These are phyloP conservation scores for Erpornis zantholeuca DNA, from an alignment of 2,113 vertebrate genomes.

Conservation along the genomic window DNA sequence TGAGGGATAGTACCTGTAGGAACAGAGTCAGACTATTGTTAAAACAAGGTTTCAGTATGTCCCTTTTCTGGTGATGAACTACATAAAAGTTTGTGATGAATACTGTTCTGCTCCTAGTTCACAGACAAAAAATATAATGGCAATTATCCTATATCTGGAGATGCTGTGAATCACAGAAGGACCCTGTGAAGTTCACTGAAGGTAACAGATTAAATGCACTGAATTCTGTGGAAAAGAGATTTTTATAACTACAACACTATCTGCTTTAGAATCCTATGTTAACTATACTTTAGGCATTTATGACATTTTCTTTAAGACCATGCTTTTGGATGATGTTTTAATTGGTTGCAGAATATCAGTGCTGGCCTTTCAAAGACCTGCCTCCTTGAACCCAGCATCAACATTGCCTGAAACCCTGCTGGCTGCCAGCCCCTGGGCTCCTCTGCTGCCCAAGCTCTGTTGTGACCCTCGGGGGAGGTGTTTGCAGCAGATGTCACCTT, in stretches of 20 bases:
- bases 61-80: background rate
- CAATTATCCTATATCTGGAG: background rate
- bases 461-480: background rate
- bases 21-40: background rate
- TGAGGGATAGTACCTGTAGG: background rate
- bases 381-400: background rate
- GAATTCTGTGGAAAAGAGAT: background rate
- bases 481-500: background rate
- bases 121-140: background rate
- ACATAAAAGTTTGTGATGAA: background rate
- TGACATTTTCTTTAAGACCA: background rate
- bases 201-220: background rate
- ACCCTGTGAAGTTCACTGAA: background rate
- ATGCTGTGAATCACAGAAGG: background rate
- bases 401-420: background rate
- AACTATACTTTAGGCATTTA: background rate
- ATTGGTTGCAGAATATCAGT: background rate
- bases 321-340: background rate
- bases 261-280: background rate
- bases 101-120: background rate
- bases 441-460: rapidly evolving
- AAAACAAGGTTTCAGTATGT: background rate
- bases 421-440: background rate
- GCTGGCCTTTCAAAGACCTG: background rate
- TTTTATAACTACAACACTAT: background rate